Percentiles rank a stretch among this genome's conserved stretches.
These are phyloP conservation scores for Ooceraea biroi DNA, from an alignment of 1,140 invertebrate species.

Conservation along the genomic window DNA sequence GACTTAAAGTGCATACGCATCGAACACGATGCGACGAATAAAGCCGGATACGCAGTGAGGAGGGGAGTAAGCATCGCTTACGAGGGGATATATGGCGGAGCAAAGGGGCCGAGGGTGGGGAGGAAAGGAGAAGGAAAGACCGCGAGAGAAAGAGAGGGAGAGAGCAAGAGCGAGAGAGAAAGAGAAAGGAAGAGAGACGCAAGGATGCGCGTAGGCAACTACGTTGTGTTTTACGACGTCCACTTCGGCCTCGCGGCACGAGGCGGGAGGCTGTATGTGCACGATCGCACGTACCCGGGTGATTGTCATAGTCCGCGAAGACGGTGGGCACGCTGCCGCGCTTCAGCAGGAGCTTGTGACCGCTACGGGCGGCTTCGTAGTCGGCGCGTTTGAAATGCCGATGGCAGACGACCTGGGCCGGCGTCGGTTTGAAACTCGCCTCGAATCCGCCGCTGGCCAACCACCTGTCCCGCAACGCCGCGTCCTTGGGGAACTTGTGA, in stretches of 20 bases:
- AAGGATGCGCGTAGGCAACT: conserved; percentile 29
- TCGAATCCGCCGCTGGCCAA: conserved; percentile 85
- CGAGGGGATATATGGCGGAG: conserved; percentile 9
- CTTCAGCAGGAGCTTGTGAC: conserved; percentile 87
- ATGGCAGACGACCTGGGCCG: conserved; percentile 88
- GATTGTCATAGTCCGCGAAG: conserved; percentile 82
- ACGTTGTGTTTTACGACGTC: conserved; percentile 25
- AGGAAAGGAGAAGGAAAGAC: not conserved
- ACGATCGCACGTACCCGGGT: conserved; percentile 74
- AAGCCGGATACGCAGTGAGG: not conserved
- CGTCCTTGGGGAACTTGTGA: conserved; percentile 87
- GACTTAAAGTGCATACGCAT: conserved; percentile 31
- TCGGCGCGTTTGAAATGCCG: conserved; percentile 88
- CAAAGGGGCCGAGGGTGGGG: too few species aligned
- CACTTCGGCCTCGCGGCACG: conserved; percentile 10
- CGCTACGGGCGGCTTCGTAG: conserved; percentile 87
- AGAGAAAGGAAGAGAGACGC: not conserved
- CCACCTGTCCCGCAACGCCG: conserved; percentile 84
- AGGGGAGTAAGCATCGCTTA: not conserved
- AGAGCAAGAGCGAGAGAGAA: not conserved
- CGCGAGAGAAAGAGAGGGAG: not conserved
- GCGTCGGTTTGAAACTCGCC: conserved; percentile 85
- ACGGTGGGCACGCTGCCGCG: conserved; percentile 86
- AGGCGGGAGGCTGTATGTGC: not conserved
- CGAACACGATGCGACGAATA: conserved; percentile 9